Evolutionary conservation across 2,113 vertebrate genomes (phyloP).

Genomic region (mouse (Mus musculus)): GRCm39 chr4:110955001-110955500

Average conservation of each 20-base stretch:
- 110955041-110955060: conserved; percentile 54
- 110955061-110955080: conserved; percentile 39
- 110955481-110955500: neutral
- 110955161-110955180: neutral
- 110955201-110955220: conserved; percentile 35
- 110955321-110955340: neutral
- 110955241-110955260: neutral
- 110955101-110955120: neutral
- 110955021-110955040: conserved; percentile 17
- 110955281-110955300: conserved; percentile 20
- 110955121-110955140: conserved; percentile 32
- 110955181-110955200: neutral
- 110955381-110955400: neutral
- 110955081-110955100: conserved; percentile 42
- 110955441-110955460: conserved; percentile 15
- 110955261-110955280: conserved; percentile 9
- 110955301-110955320: conserved; percentile 16
- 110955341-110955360: neutral
- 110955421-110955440: neutral
- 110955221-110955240: neutral
- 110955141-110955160: neutral
- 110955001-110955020: neutral
- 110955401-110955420: neutral
- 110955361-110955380: conserved; percentile 42
- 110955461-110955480: neutral